Percentiles rank a stretch among this genome's conserved stretches.
phyloP scores from a whole-genome alignment of 2,113 vertebrate species.

The Lanius collurio region DNA sequence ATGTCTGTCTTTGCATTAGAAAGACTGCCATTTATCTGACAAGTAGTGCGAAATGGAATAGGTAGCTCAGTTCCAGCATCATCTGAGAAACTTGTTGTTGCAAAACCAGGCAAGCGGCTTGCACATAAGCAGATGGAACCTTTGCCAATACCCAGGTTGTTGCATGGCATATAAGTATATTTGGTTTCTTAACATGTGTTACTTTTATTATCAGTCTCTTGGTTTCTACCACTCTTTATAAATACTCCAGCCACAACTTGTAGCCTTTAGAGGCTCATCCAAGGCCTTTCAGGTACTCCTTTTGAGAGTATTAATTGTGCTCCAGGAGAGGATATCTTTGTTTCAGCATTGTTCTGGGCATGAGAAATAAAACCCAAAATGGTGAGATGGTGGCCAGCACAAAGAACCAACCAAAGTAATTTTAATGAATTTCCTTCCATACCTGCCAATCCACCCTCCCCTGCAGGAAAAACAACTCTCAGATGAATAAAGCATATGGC shows the following conservation, averaged over 20 bases:
- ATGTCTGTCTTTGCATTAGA: neutral
- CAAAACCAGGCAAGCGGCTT: neutral
- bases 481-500: constrained; percentile 13
- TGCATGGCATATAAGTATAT: neutral
- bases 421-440: constrained; percentile 39
- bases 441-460: constrained; percentile 44
- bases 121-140: neutral
- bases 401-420: neutral
- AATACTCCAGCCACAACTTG: neutral
- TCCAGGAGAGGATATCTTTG: neutral
- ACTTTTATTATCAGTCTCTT: neutral
- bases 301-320: neutral
- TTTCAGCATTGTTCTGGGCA: constrained; percentile 5
- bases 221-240: neutral
- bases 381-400: neutral
- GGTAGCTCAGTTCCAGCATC: neutral
- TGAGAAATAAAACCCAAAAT: constrained; percentile 16
- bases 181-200: neutral
- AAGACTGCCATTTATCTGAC: constrained; percentile 16
- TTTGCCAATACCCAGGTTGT: neutral
- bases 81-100: neutral
- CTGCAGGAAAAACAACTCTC: constrained; percentile 35
- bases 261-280: neutral
- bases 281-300: neutral
- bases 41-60: neutral